Conservation (phyloP, 2,113 vertebrate species). For the Anas platyrhynchos region DNA sequence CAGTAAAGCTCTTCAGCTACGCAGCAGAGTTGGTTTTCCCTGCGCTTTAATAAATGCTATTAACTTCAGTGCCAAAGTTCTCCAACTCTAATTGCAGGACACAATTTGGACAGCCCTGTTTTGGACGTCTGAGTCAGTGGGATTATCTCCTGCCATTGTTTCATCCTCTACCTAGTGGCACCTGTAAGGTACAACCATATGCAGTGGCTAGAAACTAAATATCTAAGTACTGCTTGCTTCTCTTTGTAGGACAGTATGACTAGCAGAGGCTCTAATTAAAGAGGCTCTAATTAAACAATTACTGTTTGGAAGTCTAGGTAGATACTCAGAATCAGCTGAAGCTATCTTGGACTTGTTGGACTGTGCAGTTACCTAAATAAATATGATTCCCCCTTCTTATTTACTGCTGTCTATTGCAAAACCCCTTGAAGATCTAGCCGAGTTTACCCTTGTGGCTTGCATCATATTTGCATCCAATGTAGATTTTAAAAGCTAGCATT, state of each 20-base stretch:
- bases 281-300: background rate
- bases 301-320: constrained; percentile 41
- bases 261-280: constrained; percentile 60
- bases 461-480: background rate
- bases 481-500: background rate
- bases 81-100: background rate
- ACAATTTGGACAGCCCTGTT: background rate
- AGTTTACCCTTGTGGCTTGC: background rate
- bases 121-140: background rate
- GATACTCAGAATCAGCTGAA: constrained; percentile 28
- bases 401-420: constrained; percentile 9
- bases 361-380: constrained; percentile 35
- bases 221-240: constrained; percentile 51
- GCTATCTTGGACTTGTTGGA: constrained; percentile 47
- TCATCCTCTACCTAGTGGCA: constrained; percentile 32
- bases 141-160: constrained; percentile 15
- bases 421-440: background rate
- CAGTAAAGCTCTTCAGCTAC: background rate
- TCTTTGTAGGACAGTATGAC: constrained; percentile 48
- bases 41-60: background rate
- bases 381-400: background rate
- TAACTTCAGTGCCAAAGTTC: background rate
- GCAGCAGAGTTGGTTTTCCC: background rate
- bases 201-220: constrained; percentile 1
- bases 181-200: background rate